A percentile compares a stretch with the other conserved stretches of the same genome.
phyloP scores from a whole-genome alignment of 2,113 vertebrate species.

The Nothobranchius kuhntae region DNA sequence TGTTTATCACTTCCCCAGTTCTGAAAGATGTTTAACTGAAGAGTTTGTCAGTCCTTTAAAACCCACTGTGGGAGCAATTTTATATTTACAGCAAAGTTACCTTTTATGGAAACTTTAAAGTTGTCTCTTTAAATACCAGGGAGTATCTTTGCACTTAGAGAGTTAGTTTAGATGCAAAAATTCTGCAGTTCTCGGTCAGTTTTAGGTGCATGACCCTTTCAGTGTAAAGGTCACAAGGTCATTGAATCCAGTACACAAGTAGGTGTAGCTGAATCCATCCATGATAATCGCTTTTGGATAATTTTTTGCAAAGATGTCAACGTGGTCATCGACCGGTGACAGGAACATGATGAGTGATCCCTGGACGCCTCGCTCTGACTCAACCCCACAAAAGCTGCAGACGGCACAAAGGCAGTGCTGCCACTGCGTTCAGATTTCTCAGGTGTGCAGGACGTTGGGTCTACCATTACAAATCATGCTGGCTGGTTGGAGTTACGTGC shows the following conservation, averaged over 20 bases:
- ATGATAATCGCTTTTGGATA: conserved; percentile 5
- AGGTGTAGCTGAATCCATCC: neutral
- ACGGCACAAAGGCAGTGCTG: neutral
- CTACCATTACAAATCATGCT: neutral
- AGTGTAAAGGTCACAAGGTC: neutral
- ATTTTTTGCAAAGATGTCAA: neutral
- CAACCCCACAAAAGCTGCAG: neutral
- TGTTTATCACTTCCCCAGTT: neutral
- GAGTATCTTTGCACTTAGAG: neutral
- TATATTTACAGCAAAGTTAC: neutral
- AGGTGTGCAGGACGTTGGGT: neutral
- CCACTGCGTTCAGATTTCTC: neutral
- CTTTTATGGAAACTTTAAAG: conserved; percentile 9
- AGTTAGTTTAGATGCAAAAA: neutral
- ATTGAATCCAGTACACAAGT: neutral
- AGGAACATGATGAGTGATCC: neutral
- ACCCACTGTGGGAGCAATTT: neutral
- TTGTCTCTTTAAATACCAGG: neutral
- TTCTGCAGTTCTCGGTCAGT: neutral
- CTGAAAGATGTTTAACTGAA: neutral
- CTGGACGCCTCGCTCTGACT: neutral
- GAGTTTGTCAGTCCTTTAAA: neutral
- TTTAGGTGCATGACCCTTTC: conserved; percentile 2
- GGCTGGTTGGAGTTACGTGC: conserved; percentile 1
- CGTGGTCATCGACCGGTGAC: neutral